phyloP scores from a whole-genome alignment of 2,797 vertebrate genomes.

The Eutrigla gurnardus region DNA sequence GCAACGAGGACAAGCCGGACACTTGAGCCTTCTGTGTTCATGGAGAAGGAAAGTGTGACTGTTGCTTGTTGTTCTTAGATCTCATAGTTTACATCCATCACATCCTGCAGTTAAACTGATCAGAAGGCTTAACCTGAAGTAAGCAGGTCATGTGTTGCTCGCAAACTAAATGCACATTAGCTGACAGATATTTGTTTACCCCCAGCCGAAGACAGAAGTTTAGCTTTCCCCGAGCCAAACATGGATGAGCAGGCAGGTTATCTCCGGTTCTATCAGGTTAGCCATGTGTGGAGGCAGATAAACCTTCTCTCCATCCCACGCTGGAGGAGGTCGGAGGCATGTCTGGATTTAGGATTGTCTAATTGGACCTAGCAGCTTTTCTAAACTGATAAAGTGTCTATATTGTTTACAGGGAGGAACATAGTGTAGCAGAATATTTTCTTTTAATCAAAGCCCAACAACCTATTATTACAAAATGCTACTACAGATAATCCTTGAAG shows the following conservation, averaged over 20 bases:
- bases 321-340: constrained; percentile 66
- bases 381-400: constrained; percentile 25
- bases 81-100: constrained; percentile 6
- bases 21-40: background rate
- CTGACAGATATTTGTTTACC: constrained; percentile 64
- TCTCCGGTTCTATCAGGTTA: constrained; percentile 77
- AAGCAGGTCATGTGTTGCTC: constrained; percentile 27
- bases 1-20: background rate
- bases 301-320: constrained; percentile 66
- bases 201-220: constrained; percentile 61
- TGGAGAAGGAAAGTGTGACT: background rate
- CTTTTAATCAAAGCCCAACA: background rate
- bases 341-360: constrained; percentile 68
- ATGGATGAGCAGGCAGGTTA: constrained; percentile 71
- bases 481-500: background rate
- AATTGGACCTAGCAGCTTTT: constrained; percentile 68
- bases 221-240: constrained; percentile 55
- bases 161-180: constrained; percentile 44
- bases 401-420: constrained; percentile 25
- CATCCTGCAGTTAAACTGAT: constrained; percentile 20
- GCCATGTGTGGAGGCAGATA: constrained; percentile 72
- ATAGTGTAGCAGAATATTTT: background rate
- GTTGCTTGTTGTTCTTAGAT: constrained; percentile 16
- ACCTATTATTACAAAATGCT: background rate
- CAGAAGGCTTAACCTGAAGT: constrained; percentile 29